Base-by-base conservation (phyloP, 2,113 vertebrate genomes). In the Phyllostomus hastatus region DNA sequence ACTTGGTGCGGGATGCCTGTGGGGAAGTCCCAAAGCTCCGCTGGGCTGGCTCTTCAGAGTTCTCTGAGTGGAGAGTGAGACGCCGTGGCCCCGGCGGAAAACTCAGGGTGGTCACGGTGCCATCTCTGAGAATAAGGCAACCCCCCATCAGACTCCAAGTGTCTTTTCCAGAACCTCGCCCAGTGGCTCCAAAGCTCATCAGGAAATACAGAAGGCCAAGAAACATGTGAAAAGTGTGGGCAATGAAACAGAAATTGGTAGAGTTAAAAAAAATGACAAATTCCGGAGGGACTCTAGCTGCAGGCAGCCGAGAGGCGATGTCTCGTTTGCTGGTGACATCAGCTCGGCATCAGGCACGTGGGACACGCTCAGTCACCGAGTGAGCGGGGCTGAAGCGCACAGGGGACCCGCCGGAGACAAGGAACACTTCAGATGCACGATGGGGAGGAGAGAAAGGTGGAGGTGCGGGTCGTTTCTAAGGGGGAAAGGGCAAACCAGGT, bases 61-160 rank as follows among this genome's bases (percentile, higher is more conserved):
- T 94, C 79, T 78, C 52, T 88, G 83, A 90, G 73, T n/a, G 43
- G 73, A 86, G 57, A 79, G 38, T 83, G 54, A 75, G 0, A 86
- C 20, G n/a, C 33, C 59, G 64, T 95, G 84, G 92, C 92, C 93
- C 93, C 91, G 54, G 69, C 69, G 12, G 84, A 31, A 91, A 95
- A 92, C 38, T 64, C 80, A 33, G 10, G 90, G 64, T 64, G 64
- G 48, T 73, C 64, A 94, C 80, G 15, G 83, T 20, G 52, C 19
- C 3, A 19, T 79, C 88, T 96, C 93, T 96, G 86, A 90, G 84
- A 83, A 89, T 69, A 92, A 92, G 91, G 80, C 33, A 67, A 64
- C n/a, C 35, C 33, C 73, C 33, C 87, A 54, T 84, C 54, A 97
- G 67, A 95, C 84, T 79, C 85, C 75, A 84, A 41, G 54, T 82